Conservation (phyloP, 1,140 invertebrate genomes). For the Ganaspis sp. region DNA sequence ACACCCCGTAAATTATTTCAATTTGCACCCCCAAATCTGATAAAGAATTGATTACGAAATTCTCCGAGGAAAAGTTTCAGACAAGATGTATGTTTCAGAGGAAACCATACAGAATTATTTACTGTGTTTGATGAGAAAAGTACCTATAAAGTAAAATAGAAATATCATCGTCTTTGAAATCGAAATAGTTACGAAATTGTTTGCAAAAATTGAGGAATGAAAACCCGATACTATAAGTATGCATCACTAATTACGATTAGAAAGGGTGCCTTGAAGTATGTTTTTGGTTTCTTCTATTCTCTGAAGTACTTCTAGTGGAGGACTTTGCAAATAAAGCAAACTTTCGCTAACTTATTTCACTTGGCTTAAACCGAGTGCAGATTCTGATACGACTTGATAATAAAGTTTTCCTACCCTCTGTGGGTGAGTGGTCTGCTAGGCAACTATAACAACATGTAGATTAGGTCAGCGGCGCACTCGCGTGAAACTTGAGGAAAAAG, state of each 20-base stretch:
- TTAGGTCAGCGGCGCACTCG: slow-evolving; percentile 15
- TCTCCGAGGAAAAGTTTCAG: too few species aligned
- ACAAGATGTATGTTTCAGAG: too few species aligned
- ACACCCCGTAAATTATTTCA: neutral
- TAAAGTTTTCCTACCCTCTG: neutral
- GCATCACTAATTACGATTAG: too few species aligned
- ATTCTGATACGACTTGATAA: slow-evolving; percentile 24
- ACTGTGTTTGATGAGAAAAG: too few species aligned
- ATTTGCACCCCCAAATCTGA: neutral
- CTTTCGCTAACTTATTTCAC: slow-evolving; percentile 13
- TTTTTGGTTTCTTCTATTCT: neutral
- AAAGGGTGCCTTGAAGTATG: neutral
- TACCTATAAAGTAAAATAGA: too few species aligned
- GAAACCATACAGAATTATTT: too few species aligned
- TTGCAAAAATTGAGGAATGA: too few species aligned
- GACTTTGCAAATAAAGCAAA: slow-evolving; percentile 18
- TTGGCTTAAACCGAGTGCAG: slow-evolving; percentile 5
- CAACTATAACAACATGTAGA: slow-evolving; percentile 29
- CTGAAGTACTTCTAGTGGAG: neutral
- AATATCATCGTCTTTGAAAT: too few species aligned
- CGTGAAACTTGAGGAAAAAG: slow-evolving; percentile 19
- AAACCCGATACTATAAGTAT: too few species aligned
- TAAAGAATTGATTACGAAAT: too few species aligned
- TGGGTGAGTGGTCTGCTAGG: slow-evolving; percentile 1
- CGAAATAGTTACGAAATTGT: too few species aligned